Percentiles rank a stretch among this genome's conserved stretches.
phyloP scores from a whole-genome alignment of 2,888 invertebrate species.

The Monochamus alternatus region DNA sequence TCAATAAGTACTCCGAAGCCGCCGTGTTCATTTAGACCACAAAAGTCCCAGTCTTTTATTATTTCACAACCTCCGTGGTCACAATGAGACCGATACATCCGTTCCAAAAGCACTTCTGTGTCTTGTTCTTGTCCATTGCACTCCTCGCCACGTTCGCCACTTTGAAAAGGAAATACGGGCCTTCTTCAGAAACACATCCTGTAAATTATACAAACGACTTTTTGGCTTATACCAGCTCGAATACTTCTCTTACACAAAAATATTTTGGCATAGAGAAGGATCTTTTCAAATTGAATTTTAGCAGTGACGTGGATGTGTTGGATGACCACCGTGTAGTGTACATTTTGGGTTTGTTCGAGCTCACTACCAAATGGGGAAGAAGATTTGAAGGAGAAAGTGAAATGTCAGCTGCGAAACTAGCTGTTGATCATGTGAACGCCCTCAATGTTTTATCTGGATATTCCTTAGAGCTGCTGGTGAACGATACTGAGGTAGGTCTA shows the following conservation, averaged over 20 bases:
- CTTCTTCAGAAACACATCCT: neutral
- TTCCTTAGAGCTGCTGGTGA: slow-evolving; percentile 82
- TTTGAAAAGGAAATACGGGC: slow-evolving; percentile 40
- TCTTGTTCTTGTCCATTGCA: slow-evolving; percentile 59
- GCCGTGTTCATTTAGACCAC: slow-evolving; percentile 53
- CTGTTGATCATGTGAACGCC: slow-evolving; percentile 85
- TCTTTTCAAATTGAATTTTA: slow-evolving; percentile 25
- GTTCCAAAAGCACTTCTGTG: slow-evolving; percentile 60
- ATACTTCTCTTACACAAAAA: neutral
- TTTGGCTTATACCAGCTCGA: neutral
- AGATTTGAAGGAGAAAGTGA: slow-evolving; percentile 83
- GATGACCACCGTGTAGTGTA: slow-evolving; percentile 50
- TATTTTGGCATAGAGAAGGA: slow-evolving; percentile 20
- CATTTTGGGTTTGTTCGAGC: slow-evolving; percentile 85
- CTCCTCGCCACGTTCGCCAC: slow-evolving; percentile 56
- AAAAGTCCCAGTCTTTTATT: slow-evolving; percentile 50
- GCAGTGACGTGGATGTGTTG: neutral
- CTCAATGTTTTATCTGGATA: slow-evolving; percentile 82
- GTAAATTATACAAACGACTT: slow-evolving; percentile 11
- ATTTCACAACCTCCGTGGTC: slow-evolving; percentile 41
- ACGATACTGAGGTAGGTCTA: slow-evolving; percentile 86
- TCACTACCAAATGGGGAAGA: slow-evolving; percentile 78
- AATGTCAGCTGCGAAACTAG: slow-evolving; percentile 84
- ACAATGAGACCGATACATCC: slow-evolving; percentile 51
- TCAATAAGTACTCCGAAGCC: slow-evolving; percentile 56